Conservation (phyloP, 2,797 vertebrate species). For the Valencia hispanica region DNA sequence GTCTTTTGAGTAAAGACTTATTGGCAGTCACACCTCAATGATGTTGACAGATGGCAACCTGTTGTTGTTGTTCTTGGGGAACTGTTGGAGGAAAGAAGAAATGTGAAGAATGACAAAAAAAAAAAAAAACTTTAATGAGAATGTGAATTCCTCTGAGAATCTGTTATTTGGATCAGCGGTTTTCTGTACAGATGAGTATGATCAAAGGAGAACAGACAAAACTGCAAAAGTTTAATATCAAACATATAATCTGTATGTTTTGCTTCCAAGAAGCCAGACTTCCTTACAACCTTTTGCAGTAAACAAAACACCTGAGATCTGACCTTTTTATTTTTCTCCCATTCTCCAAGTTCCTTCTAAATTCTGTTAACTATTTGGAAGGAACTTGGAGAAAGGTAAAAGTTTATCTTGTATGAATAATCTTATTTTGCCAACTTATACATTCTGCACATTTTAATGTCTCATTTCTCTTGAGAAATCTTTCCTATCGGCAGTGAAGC, state of each 20-base stretch:
- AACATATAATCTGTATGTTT: neutral
- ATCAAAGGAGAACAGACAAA: neutral
- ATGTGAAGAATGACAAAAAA: conserved; percentile 29
- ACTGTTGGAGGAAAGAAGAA: conserved; percentile 71
- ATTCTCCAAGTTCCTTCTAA: neutral
- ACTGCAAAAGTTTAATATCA: neutral
- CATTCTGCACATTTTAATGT: too few relatives aligned
- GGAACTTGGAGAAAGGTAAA: neutral
- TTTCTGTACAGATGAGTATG: neutral
- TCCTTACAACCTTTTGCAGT: neutral
- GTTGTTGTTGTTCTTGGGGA: conserved; percentile 85
- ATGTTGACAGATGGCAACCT: conserved; percentile 88
- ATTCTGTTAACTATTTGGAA: neutral
- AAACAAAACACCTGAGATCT: neutral
- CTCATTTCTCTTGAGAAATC: neutral
- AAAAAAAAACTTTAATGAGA: conserved; percentile 40
- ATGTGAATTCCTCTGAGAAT: conserved; percentile 56
- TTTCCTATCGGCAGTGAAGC: neutral
- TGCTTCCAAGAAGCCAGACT: neutral
- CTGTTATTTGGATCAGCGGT: conserved; percentile 3
- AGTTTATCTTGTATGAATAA: neutral
- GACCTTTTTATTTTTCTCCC: neutral
- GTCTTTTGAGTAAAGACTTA: conserved; percentile 58
- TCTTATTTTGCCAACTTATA: neutral
- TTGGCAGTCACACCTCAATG: conserved; percentile 86